Evolutionary conservation across 2,888 invertebrate species (phyloP), one percentile per base, ranked within the genome.

Genomic region (Eurois occulta): DNA sequence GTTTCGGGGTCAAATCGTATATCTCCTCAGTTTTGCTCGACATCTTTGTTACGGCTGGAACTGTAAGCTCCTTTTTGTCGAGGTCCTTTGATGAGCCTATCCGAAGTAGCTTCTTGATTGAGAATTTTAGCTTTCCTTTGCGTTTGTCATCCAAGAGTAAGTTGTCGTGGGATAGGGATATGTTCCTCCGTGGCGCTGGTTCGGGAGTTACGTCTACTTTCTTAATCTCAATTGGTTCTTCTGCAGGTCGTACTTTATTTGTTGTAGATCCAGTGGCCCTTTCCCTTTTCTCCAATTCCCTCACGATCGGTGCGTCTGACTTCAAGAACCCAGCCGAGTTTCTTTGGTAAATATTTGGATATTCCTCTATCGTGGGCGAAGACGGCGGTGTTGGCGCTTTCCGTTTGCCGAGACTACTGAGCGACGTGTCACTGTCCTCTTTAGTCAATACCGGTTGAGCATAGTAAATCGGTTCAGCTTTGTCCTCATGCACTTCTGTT

Each of bases 21-120:
- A 97, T 95, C 81, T 97, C 97, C 83, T 97, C 97, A 70, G 92
- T 91, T 90, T 97, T 97, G 67, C 94, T 94, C 0, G 97, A 96
- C 65, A 97, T 94, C 81, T 97, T 97, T 24, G 95, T 90, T 8
- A 95, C 92, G 60, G 94, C 90, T 24, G 95, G 92, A 0, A 97
- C 93, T 72, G 93, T 95, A 4, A 96, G 85, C 78, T 96, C 97
- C 77, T 97, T 97, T 81, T 98, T 98, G 77, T 97, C 97, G 48
- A 98, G 95, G 88, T 98, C 98, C 91, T 98, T 98, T 76, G 97
- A 97, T 6, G 97, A 97, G 38, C 98, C 98, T 96, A 99, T 98
- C 77, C 98, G 97, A 46, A 99, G 95, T 85, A 99, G 97, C 91
- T 98, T 98, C 91, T 98, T 98, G 67, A 99, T 97, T 0, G 98